These are phyloP conservation scores for Nymphalis urticae DNA, from an alignment of 2,888 invertebrate genomes.

Conservation along the genomic window DNA sequence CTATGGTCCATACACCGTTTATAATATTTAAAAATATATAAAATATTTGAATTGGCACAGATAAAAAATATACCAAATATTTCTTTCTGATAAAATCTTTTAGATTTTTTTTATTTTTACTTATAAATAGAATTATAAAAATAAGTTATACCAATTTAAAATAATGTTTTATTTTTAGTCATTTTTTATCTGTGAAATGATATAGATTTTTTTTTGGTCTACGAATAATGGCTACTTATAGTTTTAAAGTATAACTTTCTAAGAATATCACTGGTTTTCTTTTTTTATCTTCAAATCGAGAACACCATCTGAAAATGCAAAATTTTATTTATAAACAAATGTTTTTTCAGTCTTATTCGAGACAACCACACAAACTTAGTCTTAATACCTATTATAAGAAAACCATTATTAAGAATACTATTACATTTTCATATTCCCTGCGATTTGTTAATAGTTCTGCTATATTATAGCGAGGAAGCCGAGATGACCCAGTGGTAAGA, in stretches of 20 bases:
- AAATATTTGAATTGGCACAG: neutral
- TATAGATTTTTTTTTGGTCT: slow-evolving; percentile 34
- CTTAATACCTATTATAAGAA: too few relatives aligned
- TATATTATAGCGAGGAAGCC: too few relatives aligned
- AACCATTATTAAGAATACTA: too few relatives aligned
- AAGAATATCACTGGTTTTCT: slow-evolving; percentile 57
- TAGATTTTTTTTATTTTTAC: neutral
- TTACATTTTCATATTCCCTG: too few relatives aligned
- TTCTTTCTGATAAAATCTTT: neutral
- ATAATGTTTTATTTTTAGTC: neutral
- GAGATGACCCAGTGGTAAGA: neutral
- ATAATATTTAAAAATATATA: slow-evolving; percentile 1
- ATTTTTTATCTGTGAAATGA: slow-evolving; percentile 26
- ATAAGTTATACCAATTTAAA: neutral
- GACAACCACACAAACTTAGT: too few relatives aligned
- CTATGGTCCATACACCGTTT: slow-evolving; percentile 16
- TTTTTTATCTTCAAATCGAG: slow-evolving; percentile 72
- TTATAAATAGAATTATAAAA: too few relatives aligned
- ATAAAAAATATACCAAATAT: slow-evolving; percentile 6
- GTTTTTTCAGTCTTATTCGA: neutral
- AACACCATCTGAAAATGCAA: slow-evolving; percentile 61
- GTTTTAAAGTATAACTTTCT: slow-evolving; percentile 44
- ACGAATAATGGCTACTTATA: slow-evolving; percentile 45
- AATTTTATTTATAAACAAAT: slow-evolving; percentile 9
- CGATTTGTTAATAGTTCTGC: too few relatives aligned